phyloP scores from a whole-genome alignment of 2,113 vertebrate genomes.

The Tympanuchus pallidicinctus region DNA sequence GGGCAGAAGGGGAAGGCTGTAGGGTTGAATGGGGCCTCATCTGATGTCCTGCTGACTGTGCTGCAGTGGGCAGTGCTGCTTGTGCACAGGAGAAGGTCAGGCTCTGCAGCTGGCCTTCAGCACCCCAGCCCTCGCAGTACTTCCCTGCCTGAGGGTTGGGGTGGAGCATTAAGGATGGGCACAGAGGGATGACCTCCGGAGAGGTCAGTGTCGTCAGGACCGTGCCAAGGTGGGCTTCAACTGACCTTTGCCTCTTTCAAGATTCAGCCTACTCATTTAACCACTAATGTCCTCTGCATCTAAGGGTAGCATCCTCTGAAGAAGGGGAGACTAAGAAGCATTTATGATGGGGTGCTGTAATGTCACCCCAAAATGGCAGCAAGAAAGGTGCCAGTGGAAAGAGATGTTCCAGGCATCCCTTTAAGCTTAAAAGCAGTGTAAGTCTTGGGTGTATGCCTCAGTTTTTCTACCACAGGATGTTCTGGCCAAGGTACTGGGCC shows the following conservation, averaged over 20 bases:
- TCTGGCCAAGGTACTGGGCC: not conserved
- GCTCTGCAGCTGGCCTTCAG: not conserved
- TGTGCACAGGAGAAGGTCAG: not conserved
- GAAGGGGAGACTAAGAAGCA: not conserved
- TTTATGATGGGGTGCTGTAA: not conserved
- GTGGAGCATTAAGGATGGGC: not conserved
- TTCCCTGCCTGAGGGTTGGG: not conserved
- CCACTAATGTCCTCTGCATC: not conserved
- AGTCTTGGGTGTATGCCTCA: not conserved
- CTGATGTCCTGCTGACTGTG: not conserved
- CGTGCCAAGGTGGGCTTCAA: no score
- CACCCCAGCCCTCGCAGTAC: not conserved
- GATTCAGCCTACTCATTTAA: not conserved
- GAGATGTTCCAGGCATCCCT: not conserved
- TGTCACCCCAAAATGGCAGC: not conserved
- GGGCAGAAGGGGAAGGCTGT: not conserved
- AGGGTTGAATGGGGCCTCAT: not conserved
- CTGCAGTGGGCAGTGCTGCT: not conserved
- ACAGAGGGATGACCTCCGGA: not conserved
- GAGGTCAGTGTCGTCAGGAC: not conserved
- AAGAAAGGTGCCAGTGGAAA: not conserved
- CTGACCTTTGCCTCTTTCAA: not conserved
- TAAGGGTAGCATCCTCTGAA: not conserved
- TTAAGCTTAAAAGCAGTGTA: not conserved
- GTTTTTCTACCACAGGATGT: not conserved